Percentiles rank a stretch among this genome's conserved stretches.
These are phyloP conservation scores for Lepidurus arcticus DNA, from an alignment of 1,140 invertebrate genomes.

Conservation along the genomic window DNA sequence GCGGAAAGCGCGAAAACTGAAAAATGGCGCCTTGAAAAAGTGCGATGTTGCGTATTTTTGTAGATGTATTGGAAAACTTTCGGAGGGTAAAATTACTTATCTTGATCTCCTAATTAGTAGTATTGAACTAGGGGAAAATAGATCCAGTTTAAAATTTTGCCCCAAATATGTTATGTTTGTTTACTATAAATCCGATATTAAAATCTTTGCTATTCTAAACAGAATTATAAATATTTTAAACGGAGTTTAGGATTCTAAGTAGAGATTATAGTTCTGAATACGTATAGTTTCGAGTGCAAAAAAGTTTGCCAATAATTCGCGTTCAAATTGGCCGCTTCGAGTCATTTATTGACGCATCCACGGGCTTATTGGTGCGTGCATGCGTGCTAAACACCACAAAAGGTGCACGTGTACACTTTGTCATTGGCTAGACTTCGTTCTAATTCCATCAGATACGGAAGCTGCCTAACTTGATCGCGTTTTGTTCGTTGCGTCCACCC, in stretches of 20 bases:
- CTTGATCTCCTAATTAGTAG: background rate
- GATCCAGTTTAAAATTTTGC: background rate
- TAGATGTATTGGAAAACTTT: background rate
- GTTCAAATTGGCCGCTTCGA: background rate
- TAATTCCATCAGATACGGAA: conserved; percentile 2
- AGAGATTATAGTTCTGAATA: background rate
- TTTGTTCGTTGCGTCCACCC: too few relatives aligned
- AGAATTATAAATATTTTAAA: too few relatives aligned
- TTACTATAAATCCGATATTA: background rate
- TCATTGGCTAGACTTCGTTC: background rate
- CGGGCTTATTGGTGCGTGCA: conserved; percentile 1
- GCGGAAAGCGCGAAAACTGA: background rate
- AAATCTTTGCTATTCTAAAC: too few relatives aligned
- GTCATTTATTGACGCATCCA: background rate
- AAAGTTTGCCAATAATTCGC: background rate
- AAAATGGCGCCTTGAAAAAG: background rate
- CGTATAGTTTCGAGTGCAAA: background rate
- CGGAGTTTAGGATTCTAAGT: background rate
- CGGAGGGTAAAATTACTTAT: background rate
- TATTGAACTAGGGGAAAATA: background rate
- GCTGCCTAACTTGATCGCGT: background rate
- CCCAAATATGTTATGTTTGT: background rate
- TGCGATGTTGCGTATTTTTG: background rate
- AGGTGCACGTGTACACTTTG: background rate
- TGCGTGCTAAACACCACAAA: background rate